Base-by-base conservation (phyloP, 2,113 vertebrate species). In the Cyprinus carpio region DNA sequence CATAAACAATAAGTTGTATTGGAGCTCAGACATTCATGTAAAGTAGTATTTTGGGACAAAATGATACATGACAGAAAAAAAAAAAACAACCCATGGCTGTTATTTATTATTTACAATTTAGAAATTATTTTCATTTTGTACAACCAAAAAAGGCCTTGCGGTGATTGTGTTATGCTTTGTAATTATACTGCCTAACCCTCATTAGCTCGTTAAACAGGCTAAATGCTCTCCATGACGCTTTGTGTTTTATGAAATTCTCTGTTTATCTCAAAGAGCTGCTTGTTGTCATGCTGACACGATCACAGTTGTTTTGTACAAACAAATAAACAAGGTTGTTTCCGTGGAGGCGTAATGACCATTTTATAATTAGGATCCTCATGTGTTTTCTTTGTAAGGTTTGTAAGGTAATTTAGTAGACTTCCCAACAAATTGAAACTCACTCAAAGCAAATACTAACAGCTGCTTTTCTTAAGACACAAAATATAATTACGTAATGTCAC, bases 21-120 rank as follows among this genome's bases (percentile, higher is more conserved):
- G 76, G 37, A 78, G 5, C 31, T 78, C 16, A 78, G 87, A 86
- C 65, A 84, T 88, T 18, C 37, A 16, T 49, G 25, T 64, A 80
- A 81, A 81, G 67, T 69, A 43, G 12, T 49, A 85, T 86, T 88
- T 89, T 89, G 87, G 88, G 90, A 89, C 86, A 90, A 89, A 89
- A 84, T 34, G 79, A 25, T 74, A 84, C 83, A 86, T 84, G 84
- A 76, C 71, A 54, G 13, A 37, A 23, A 62, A 34, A 25, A 27
- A 54, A 2, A 20, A 78, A 56, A 23, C 65, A 83, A 16, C 65
- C 77, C 43, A 49, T 6, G n/a, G 86, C 58, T 71, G 23, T 67
- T 81, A 62, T 87, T 69, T 84, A 83, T 74, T 72, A 83, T 86
- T 86, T 84, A 89, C 88, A 16, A 31, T 34, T 69, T 60, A 13